phyloP scores from a whole-genome alignment of 2,888 invertebrate species.

The Venustoraphidia nigricollis region DNA sequence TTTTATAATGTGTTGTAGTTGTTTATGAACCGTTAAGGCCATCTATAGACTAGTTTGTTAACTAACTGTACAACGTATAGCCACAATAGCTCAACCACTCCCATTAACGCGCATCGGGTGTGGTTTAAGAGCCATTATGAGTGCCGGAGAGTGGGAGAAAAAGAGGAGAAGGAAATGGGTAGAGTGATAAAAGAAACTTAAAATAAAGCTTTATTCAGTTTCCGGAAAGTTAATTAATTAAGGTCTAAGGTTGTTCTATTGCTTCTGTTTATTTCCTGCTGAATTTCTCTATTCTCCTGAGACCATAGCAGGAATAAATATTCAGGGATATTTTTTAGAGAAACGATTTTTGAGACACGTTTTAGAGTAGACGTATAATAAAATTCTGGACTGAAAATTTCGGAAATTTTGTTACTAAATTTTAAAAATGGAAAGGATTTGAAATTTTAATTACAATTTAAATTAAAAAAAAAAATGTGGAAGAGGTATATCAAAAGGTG shows the following conservation, averaged over 20 bases:
- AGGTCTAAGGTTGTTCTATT: too few species aligned
- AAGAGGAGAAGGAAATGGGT: not conserved
- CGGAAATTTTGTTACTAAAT: too few species aligned
- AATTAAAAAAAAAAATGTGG: too few species aligned
- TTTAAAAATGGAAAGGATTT: too few species aligned
- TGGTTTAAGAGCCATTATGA: constrained; percentile 6
- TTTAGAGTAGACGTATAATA: too few species aligned
- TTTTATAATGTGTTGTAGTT: too few species aligned
- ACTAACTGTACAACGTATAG: not conserved
- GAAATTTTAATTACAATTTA: too few species aligned
- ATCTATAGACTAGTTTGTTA: constrained; percentile 3
- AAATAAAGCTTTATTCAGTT: not conserved
- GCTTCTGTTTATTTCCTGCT: too few species aligned
- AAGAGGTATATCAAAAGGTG: too few species aligned
- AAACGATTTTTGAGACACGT: not conserved
- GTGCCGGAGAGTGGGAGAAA: not conserved
- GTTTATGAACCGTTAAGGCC: not conserved
- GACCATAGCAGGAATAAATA: too few species aligned
- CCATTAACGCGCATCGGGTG: constrained; percentile 5
- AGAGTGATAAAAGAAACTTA: not conserved
- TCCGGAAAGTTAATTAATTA: not conserved
- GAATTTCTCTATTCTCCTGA: too few species aligned
- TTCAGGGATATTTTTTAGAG: not conserved
- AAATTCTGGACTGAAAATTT: too few species aligned
- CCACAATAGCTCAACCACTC: constrained; percentile 3